Conservation (phyloP, 1,140 invertebrate genomes). For the Latrodectus geometricus region DNA sequence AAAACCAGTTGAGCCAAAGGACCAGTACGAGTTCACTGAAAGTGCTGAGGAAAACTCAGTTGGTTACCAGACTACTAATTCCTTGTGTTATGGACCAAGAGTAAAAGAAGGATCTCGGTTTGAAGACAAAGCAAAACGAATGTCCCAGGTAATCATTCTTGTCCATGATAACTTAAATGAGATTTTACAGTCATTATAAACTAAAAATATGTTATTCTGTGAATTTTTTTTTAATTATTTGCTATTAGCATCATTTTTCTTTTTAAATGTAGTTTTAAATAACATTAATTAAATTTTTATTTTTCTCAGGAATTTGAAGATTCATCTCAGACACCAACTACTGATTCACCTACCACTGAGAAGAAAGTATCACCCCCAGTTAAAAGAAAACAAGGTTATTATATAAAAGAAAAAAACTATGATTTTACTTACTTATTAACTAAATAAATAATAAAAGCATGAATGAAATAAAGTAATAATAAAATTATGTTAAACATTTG, state of each 20-base stretch:
- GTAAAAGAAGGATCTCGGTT: conserved; percentile 21
- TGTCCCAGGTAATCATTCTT: not conserved
- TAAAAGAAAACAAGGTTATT: not conserved
- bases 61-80: conserved; percentile 39
- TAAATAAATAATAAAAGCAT: too few species aligned
- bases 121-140: conserved; percentile 4
- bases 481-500: too few species aligned
- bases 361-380: not conserved
- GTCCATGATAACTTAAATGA: not conserved
- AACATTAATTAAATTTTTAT: not conserved
- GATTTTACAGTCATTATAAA: not conserved
- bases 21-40: conserved; percentile 51
- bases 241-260: not conserved
- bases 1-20: conserved; percentile 27
- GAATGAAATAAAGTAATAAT: too few species aligned
- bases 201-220: not conserved
- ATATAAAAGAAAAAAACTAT: too few species aligned
- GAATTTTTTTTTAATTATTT: not conserved
- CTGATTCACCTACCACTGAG: not conserved
- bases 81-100: conserved; percentile 37
- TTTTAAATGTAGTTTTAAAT: not conserved
- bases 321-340: not conserved
- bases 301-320: not conserved
- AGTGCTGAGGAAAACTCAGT: conserved; percentile 54
- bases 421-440: too few species aligned